These are phyloP conservation scores for Nomada fucata DNA, from an alignment of 2,888 invertebrate genomes.

Conservation along the genomic window DNA sequence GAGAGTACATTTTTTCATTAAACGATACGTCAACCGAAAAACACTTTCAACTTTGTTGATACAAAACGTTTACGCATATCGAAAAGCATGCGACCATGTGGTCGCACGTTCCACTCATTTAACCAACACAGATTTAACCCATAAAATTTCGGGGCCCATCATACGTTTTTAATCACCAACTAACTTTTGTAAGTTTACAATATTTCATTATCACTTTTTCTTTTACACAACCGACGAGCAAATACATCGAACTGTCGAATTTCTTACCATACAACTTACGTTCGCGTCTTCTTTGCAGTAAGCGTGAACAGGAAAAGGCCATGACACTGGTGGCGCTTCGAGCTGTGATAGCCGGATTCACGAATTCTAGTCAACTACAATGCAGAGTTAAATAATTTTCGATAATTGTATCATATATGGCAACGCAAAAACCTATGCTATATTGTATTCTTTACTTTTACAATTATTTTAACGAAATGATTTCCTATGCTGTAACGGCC, in stretches of 20 bases:
- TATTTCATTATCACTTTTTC: constrained; percentile 13
- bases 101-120: constrained; percentile 56
- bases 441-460: not conserved
- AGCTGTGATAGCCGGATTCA: constrained; percentile 72
- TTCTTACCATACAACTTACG: constrained; percentile 74
- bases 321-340: constrained; percentile 74
- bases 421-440: no score
- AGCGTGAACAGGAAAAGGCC: constrained; percentile 85
- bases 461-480: not conserved
- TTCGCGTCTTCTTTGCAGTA: constrained; percentile 80
- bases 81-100: constrained; percentile 77
- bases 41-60: constrained; percentile 38
- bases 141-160: not conserved
- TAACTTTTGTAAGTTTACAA: not conserved
- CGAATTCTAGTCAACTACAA: constrained; percentile 65
- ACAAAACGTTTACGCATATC: constrained; percentile 34
- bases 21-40: not conserved
- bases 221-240: constrained; percentile 23
- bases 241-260: constrained; percentile 48
- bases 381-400: not conserved
- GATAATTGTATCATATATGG: no score
- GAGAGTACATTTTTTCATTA: not conserved
- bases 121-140: constrained; percentile 9
- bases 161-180: constrained; percentile 39
- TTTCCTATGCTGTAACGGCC: no score